Percentiles rank a stretch among this genome's conserved stretches.
phyloP scores from a whole-genome alignment of 2,888 invertebrate genomes.

The Dasysyrphus albostriatus region DNA sequence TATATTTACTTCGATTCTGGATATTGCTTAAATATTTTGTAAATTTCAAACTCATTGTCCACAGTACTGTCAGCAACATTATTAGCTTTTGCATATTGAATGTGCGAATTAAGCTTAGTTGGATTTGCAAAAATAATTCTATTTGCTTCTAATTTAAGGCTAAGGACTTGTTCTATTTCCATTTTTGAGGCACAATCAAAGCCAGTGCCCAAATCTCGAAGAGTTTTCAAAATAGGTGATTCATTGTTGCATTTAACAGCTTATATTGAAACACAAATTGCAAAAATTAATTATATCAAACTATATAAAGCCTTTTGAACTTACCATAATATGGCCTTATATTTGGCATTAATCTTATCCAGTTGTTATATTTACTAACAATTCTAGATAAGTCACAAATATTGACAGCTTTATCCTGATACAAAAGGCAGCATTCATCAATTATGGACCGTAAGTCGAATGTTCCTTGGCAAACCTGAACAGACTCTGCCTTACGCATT shows the following conservation, averaged over 20 bases:
- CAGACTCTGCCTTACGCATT: conserved; percentile 69
- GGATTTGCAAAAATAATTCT: conserved; percentile 98
- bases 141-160: conserved; percentile 79
- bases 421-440: conserved; percentile 78
- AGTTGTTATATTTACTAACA: conserved; percentile 91
- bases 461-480: conserved; percentile 78
- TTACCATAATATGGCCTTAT: conserved; percentile 96
- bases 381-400: conserved; percentile 95
- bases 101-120: conserved; percentile 95
- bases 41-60: conserved; percentile 96
- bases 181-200: conserved; percentile 99
- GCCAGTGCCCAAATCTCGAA: conserved; percentile 94
- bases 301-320: conserved; percentile 59
- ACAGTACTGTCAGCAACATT: conserved; percentile 95
- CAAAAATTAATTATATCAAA: no score
- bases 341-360: conserved; percentile 93
- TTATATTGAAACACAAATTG: no score
- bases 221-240: conserved; percentile 90
- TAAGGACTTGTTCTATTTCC: conserved; percentile 90
- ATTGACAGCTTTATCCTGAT: conserved; percentile 93
- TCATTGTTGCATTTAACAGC: conserved; percentile 99
- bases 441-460: conserved; percentile 79
- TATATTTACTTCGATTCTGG: conserved; percentile 92
- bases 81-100: conserved; percentile 91
- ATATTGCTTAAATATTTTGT: conserved; percentile 93